A percentile compares a stretch with the other conserved stretches of the same genome.
Conservation (phyloP, 2,888 invertebrate species). For the Nezara viridula region DNA sequence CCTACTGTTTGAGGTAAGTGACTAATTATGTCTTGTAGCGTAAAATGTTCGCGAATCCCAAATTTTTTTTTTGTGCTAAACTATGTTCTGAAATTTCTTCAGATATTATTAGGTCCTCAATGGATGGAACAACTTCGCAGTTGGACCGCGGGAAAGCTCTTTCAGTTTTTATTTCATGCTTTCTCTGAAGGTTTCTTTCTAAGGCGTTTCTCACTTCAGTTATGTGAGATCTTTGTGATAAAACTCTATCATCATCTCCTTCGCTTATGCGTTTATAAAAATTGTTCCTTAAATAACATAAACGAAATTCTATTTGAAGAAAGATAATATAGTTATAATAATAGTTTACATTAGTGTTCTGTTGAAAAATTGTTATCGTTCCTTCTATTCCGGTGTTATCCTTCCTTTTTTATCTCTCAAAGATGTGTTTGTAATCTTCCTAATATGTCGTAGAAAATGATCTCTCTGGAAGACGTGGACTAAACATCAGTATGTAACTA, state of each 20-base stretch:
- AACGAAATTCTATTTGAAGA: too few species aligned
- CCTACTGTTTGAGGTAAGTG: slow-evolving; percentile 1
- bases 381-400: too few species aligned
- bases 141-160: slow-evolving; percentile 31
- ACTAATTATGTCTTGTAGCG: background rate
- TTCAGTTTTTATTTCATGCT: slow-evolving; percentile 46
- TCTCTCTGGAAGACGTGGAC: too few species aligned
- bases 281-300: too few species aligned
- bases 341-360: too few species aligned
- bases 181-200: slow-evolving; percentile 34
- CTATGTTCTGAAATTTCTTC: background rate
- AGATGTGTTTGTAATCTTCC: too few species aligned
- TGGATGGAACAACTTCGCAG: background rate
- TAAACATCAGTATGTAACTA: too few species aligned
- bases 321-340: too few species aligned
- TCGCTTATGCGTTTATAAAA: too few species aligned
- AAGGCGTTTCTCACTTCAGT: background rate
- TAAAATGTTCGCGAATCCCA: background rate
- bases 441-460: too few species aligned
- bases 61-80: background rate
- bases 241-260: background rate
- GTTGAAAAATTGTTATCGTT: too few species aligned
- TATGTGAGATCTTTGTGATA: background rate
- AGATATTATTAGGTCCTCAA: background rate
- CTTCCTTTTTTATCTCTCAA: too few species aligned